Evolutionary conservation across 2,113 vertebrate species (phyloP).

Genomic region (Dicaeum eximium): DNA sequence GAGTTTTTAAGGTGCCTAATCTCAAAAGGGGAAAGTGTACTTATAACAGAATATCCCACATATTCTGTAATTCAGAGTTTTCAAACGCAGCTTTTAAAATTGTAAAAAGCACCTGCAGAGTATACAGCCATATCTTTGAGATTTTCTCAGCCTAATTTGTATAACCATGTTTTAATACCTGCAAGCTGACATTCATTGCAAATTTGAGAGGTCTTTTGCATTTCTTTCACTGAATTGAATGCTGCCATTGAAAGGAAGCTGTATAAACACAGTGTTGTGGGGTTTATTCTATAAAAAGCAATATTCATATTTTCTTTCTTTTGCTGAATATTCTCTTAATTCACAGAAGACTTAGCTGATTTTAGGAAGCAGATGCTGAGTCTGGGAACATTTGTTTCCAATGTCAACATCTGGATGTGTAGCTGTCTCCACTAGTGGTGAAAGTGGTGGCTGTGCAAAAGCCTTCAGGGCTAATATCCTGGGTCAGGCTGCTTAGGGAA

Average conservation of each 20-base stretch:
- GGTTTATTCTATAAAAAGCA: background rate
- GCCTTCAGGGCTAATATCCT: slow-evolving; percentile 37
- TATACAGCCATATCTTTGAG: background rate
- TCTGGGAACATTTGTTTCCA: slow-evolving; percentile 45
- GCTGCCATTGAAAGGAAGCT: background rate
- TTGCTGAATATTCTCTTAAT: background rate
- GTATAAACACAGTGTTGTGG: background rate
- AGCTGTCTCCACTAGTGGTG: slow-evolving; percentile 4
- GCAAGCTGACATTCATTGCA: background rate
- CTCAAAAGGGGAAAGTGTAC: background rate
- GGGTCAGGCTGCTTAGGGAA: slow-evolving; percentile 49
- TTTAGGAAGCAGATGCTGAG: slow-evolving; percentile 21
- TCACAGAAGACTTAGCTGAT: slow-evolving; percentile 7
- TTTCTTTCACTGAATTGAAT: background rate
- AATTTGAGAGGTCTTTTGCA: background rate
- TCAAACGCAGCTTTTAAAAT: background rate
- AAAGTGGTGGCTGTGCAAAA: slow-evolving; percentile 23
- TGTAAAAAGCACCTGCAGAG: background rate
- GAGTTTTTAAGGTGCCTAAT: background rate
- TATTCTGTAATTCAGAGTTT: background rate
- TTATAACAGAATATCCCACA: background rate
- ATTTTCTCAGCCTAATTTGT: background rate
- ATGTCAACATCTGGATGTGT: slow-evolving; percentile 38
- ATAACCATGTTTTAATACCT: background rate
- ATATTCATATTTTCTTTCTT: background rate